Base-by-base conservation (phyloP, 2,888 invertebrate genomes). In the Brachypterus glaber region DNA sequence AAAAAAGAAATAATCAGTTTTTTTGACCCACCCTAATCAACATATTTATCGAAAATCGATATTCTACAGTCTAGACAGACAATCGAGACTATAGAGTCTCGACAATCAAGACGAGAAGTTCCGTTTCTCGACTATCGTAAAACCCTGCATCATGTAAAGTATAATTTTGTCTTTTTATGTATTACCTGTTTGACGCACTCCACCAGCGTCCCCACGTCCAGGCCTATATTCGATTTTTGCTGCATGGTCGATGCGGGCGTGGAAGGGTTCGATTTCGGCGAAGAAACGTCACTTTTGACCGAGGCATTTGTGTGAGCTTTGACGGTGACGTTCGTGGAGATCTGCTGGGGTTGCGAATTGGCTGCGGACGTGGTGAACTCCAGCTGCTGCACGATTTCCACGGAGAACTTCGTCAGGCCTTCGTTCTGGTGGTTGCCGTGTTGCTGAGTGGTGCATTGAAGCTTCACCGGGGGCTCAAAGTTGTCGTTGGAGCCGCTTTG, bases 321-420 rank as follows among this genome's bases (percentile, higher is more conserved):
- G 46, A 91, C 90, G 35, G 90, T 91, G 40, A 91, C 89, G 70
- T 90, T 90, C 48, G 91, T 90, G 57, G 82, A 86, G 50, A 90
- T 90, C 67, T 89, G 88, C 59, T 89, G 88, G 35, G 88, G 83
- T 59, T 87, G 87, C 4, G 85, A 83, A 59, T 84, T 88, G 31
- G 86, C 86, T 35, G 85, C 83, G 31, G 84, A 86, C 27, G 87
- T 87, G 45, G 88, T 88, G 62, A 90, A 90, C 64, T 91, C 88
- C 37, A 88, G 69, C 63, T 88, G 90, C 63, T 91, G 91, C 14
- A 91, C 90, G 54, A 91, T 91, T 68, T 91, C 89, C 44, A 91
- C 89, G 3, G 88, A 88, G 68, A 91, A 89, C 64, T 89, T 89
- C 45, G 79, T 78, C 33, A 63, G 54, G 14, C 59, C 27, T 52